These are phyloP conservation scores for Philhelius pedissequus DNA, from an alignment of 2,888 invertebrate genomes.

Conservation along the genomic window DNA sequence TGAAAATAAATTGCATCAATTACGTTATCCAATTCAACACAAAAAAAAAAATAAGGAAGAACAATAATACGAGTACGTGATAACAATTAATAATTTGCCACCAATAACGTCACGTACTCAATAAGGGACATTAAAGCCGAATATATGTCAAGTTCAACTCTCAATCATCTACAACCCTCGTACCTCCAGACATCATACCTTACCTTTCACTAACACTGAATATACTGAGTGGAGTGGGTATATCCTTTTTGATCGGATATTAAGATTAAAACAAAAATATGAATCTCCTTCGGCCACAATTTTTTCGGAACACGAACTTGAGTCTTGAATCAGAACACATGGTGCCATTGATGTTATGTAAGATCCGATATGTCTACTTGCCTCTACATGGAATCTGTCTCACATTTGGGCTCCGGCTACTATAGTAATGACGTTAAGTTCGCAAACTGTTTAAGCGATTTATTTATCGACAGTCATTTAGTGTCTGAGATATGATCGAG, in stretches of 20 bases:
- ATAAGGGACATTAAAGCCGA: neutral
- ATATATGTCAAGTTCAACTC: constrained; percentile 56
- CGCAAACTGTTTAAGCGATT: neutral
- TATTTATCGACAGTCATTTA: constrained; percentile 13
- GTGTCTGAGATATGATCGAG: constrained; percentile 11
- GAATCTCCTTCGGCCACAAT: constrained; percentile 18
- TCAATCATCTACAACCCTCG: neutral
- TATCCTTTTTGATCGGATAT: constrained; percentile 37
- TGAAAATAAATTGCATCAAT: constrained; percentile 25
- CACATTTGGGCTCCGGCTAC: constrained; percentile 23
- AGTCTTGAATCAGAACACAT: neutral
- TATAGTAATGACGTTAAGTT: constrained; percentile 8
- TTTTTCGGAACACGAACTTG: constrained; percentile 23
- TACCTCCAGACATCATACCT: neutral
- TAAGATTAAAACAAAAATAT: neutral
- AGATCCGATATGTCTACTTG: neutral
- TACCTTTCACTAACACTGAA: neutral
- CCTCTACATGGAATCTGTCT: constrained; percentile 38
- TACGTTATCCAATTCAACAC: neutral
- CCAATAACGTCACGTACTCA: constrained; percentile 34
- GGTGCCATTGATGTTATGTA: constrained; percentile 28
- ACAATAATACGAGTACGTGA: neutral
- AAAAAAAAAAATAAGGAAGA: no score
- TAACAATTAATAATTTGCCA: constrained; percentile 20
- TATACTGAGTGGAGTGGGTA: no score